These are phyloP conservation scores for Protobothrops mucrosquamatus DNA, from an alignment of 2,113 vertebrate species.

Conservation along the genomic window DNA sequence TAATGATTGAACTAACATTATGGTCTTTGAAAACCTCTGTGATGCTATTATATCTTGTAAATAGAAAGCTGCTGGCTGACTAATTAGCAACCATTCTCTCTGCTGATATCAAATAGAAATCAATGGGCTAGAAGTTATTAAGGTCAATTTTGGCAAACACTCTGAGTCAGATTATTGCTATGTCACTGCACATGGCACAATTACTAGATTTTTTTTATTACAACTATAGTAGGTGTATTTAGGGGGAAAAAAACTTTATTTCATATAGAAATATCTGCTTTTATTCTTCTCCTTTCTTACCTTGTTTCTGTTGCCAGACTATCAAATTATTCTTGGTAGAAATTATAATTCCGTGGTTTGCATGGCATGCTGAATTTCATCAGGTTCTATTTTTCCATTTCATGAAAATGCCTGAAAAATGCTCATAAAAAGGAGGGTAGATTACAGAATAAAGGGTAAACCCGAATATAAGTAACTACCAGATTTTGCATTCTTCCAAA, in stretches of 20 bases:
- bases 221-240: too few relatives aligned
- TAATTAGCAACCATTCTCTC: neutral
- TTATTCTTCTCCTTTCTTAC: neutral
- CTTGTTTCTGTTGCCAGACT: too few relatives aligned
- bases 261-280: neutral
- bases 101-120: neutral
- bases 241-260: neutral
- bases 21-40: neutral
- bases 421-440: too few relatives aligned
- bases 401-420: neutral
- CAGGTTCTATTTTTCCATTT: neutral
- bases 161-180: neutral
- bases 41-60: neutral
- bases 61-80: neutral
- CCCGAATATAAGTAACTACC: neutral
- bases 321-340: neutral
- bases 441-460: neutral
- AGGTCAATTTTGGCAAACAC: neutral
- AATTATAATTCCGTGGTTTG: neutral
- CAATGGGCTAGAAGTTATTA: neutral
- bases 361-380: neutral
- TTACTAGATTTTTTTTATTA: neutral
- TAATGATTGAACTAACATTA: neutral
- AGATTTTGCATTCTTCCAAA: neutral
- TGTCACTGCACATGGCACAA: neutral